Base-by-base conservation (phyloP, 2,113 vertebrate species). In the Paralichthys olivaceus region DNA sequence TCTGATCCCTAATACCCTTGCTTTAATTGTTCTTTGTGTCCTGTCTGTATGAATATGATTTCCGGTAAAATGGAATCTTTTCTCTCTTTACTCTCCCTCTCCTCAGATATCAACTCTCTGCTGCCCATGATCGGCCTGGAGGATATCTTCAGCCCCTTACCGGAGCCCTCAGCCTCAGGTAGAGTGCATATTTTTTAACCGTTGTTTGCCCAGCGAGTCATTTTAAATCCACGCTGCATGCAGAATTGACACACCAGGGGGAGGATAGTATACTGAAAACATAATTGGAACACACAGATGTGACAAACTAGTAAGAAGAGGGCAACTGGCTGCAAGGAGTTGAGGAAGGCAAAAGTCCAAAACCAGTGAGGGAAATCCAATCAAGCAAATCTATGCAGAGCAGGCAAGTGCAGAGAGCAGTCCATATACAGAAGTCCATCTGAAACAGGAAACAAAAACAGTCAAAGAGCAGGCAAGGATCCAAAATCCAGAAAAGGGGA, bases 111-210 rank as follows among this genome's bases (percentile, higher is more conserved):
- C 45, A 92, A 92, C 66, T 79, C 89, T 23, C 58, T 92, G 40
- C 78, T 90, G 77, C 89, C 72, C 23, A 63, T 80, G 62, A 86
- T 68, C 4, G 93, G 95, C 32, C 84, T 91, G 23, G 91, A 92
- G 22, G 92, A 94, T 73, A 88, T 93, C 70, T 88, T 95, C 63
- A 95, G 93, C 64, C 95, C 95, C 4, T 83, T 96, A 57, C 93
- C 94, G 69, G 95, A 96, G 73, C 95, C 96, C 1, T 95, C 93
- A n/a, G 83, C 92, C 71, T 94, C 95, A 94, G 96, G 96, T 97
- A 90, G 9, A 2, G 29, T 28, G 14, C 29, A 56, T 22, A n/a
- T n/a, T 72, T 23, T 67, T 29, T 20, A 23, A 66, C 25, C 15
- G 2, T 71, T 25, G 15, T 67, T 19, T 9, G 2, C 37, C 26